phyloP scores from a whole-genome alignment of 2,797 vertebrate species.

The Cryptoprocta ferox region DNA sequence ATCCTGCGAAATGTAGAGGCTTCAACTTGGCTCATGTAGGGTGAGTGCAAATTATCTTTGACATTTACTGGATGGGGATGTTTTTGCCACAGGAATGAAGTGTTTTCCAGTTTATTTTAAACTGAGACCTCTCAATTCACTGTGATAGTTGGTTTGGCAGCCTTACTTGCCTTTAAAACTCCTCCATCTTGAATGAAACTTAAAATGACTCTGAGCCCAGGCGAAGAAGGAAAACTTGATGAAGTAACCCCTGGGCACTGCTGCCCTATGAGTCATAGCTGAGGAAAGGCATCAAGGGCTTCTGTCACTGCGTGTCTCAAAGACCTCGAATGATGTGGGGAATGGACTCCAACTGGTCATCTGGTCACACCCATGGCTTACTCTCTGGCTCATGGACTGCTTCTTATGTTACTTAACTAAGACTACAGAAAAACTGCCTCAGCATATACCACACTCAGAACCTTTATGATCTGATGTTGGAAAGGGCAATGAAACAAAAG shows the following conservation, averaged over 20 bases:
- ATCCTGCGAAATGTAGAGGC: neutral
- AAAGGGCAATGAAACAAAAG: neutral
- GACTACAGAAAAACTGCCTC: neutral
- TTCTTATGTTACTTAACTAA: neutral
- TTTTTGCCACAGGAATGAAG: slow-evolving; percentile 39
- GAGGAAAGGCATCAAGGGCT: slow-evolving; percentile 23
- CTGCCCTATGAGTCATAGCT: slow-evolving; percentile 36
- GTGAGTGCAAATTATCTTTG: slow-evolving; percentile 13
- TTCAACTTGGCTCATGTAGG: neutral
- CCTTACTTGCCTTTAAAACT: slow-evolving; percentile 14
- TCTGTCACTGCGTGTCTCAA: neutral
- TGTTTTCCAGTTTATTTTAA: slow-evolving; percentile 59
- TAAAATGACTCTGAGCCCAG: slow-evolving; percentile 16
- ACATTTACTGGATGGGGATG: slow-evolving; percentile 45
- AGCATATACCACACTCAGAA: neutral
- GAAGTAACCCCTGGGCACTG: neutral
- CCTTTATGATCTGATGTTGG: neutral
- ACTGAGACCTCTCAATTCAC: slow-evolving; percentile 47
- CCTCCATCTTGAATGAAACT: slow-evolving; percentile 41
- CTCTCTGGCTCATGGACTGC: neutral
- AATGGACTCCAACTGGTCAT: neutral
- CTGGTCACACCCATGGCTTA: neutral
- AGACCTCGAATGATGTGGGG: neutral
- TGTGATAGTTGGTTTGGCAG: slow-evolving; percentile 49
- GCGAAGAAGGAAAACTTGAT: slow-evolving; percentile 52